Evolutionary conservation across 2,888 invertebrate genomes (phyloP), one percentile per base, ranked within the genome.

Genomic region (Tuberolachnus salignus): DNA sequence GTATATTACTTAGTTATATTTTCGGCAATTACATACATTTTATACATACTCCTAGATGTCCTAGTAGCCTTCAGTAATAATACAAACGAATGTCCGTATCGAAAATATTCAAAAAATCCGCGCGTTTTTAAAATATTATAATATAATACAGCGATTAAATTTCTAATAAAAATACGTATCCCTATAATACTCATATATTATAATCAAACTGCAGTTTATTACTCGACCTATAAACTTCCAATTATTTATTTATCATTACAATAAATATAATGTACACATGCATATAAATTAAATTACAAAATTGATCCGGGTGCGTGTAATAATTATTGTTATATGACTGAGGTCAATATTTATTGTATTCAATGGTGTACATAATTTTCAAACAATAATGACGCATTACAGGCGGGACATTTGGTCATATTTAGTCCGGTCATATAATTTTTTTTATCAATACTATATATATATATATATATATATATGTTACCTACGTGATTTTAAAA

Each of bases 211-310:
- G 34, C 34, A 11, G 19, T 72, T 72, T 72, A 61, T 49, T 49
- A 14, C 57, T 46, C 49, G 59, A 61, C 59, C 72, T 61, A 23
- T 61, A 49, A 16, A 72, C 49, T 61, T 34, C 6, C 57, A 71
- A 71, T 46, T 71, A 71, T 59, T 46, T 23, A 59, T 59, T 71
- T 46, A 71, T 71, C n/a, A 14, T 71, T 46, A 72, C n/a, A 59
- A 49, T 59, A 46, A 71, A 46, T 34, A 46, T 14, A 11, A 21
- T 21, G 8, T 59, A 26, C 10, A 14, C 23, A 51, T 26, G 11
- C 16, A 2, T 13, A 8, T 19, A 44, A 16, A 46, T 71, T 6
- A 26, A 46, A 59, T 3, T 34, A 11, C 21, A 57, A 34, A 13
- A 57, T n/a, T 13, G 23, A 49, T 59, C 13, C 57, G n/a, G n/a